A percentile compares a stretch with the other conserved stretches of the same genome.
Conservation (phyloP, 2,888 invertebrate genomes). For the Arenicola marina region DNA sequence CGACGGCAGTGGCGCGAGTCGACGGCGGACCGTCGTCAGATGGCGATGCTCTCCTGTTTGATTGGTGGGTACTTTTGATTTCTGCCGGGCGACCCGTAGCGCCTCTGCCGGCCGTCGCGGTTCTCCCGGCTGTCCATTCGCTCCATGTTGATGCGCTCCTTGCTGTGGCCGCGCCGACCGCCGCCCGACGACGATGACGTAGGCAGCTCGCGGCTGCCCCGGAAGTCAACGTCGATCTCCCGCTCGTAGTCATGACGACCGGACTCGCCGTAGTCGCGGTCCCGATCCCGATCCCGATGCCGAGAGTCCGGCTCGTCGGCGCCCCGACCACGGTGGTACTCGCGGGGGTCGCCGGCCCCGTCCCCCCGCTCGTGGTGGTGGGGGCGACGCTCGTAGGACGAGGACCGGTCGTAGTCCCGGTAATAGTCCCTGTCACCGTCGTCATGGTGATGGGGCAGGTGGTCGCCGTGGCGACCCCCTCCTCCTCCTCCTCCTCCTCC, state of each 20-base stretch:
- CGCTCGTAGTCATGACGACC: not conserved
- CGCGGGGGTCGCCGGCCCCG: not conserved
- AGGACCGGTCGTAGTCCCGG: not conserved
- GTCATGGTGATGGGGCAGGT: too few relatives aligned
- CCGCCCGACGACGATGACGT: too few relatives aligned
- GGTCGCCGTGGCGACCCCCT: too few relatives aligned
- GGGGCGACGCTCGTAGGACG: not conserved
- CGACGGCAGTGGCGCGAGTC: too few relatives aligned
- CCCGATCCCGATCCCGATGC: not conserved
- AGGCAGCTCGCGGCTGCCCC: not conserved
- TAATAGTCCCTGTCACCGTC: not conserved
- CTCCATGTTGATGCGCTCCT: not conserved
- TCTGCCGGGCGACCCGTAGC: not conserved
- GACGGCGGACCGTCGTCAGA: conserved; percentile 6
- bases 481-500: too few relatives aligned
- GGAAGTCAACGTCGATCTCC: conserved; percentile 2
- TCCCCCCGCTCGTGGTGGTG: not conserved
- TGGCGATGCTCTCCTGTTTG: conserved; percentile 17
- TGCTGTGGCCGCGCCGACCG: not conserved
- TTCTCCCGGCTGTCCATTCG: conserved; percentile 1
- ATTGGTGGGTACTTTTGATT: conserved; percentile 12
- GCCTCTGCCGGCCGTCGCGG: not conserved
- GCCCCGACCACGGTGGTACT: not conserved
- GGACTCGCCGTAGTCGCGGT: not conserved
- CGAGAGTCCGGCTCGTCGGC: not conserved